These are phyloP conservation scores for Alouatta caraya DNA, from an alignment of 2,797 vertebrate species.

Conservation along the genomic window DNA sequence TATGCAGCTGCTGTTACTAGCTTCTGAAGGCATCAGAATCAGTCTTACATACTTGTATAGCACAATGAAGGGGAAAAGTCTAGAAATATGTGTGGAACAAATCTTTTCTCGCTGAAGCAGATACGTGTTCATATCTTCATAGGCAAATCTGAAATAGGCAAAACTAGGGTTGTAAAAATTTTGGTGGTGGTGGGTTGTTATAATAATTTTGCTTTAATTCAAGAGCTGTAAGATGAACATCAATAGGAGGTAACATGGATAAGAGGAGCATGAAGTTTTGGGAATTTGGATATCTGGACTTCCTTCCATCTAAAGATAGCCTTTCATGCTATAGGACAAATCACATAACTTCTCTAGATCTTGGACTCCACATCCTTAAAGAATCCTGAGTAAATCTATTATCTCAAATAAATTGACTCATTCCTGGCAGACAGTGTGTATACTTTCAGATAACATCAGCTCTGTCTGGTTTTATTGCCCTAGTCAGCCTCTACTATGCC, in stretches of 20 bases:
- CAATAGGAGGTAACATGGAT: not conserved
- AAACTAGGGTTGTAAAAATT: not conserved
- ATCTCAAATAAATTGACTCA: conserved; percentile 66
- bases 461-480: conserved; percentile 56
- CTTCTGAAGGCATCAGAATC: not conserved
- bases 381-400: conserved; percentile 45
- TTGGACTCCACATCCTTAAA: conserved; percentile 24
- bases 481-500: conserved; percentile 27
- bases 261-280: not conserved
- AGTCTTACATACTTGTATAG: not conserved
- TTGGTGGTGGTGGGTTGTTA: not conserved
- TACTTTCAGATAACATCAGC: conserved; percentile 60
- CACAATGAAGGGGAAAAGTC: not conserved
- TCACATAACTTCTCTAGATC: conserved; percentile 43
- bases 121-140: not conserved
- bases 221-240: not conserved
- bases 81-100: not conserved
- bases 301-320: not conserved
- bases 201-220: conserved; percentile 20
- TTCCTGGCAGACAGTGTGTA: conserved; percentile 61
- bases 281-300: not conserved
- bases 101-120: not conserved
- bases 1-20: not conserved
- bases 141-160: not conserved
- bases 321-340: conserved; percentile 15